Evolutionary conservation across 2,797 vertebrate genomes (phyloP).

Genomic region (Graptemys geographica): DNA sequence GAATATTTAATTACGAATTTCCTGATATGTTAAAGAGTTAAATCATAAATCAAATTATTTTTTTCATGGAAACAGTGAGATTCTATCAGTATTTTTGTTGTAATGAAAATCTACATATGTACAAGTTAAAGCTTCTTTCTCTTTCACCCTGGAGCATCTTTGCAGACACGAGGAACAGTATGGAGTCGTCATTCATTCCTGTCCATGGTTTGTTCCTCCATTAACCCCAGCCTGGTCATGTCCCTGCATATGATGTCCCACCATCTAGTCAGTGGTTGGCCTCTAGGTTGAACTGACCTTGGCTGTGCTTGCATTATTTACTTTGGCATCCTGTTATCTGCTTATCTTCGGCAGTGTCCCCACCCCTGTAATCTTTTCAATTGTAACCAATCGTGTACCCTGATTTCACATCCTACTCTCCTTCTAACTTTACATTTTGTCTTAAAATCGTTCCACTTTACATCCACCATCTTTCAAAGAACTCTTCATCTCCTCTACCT

Average conservation of each 20-base stretch:
- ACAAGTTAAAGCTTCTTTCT: background rate
- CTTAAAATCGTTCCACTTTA: background rate
- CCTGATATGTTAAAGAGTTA: background rate
- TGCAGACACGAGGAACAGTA: background rate
- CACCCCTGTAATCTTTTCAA: background rate
- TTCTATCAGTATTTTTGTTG: background rate
- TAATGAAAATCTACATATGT: background rate
- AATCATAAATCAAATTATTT: background rate
- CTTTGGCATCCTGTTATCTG: background rate
- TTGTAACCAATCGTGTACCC: background rate
- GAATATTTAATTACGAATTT: background rate
- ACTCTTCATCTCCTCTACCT: background rate
- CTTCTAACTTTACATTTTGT: background rate
- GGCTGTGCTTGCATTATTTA: background rate
- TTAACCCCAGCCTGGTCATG: background rate
- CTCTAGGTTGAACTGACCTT: background rate
- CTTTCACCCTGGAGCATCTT: background rate
- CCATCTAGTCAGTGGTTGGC: background rate
- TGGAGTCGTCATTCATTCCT: background rate
- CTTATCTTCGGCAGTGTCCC: background rate
- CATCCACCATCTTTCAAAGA: background rate
- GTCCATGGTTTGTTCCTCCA: background rate
- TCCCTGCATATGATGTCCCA: background rate
- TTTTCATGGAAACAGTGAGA: background rate
- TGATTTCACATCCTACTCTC: background rate